Evolutionary conservation across 2,888 invertebrate genomes (phyloP), one percentile per base, ranked within the genome.

Genomic region (Lypha dubia): DNA sequence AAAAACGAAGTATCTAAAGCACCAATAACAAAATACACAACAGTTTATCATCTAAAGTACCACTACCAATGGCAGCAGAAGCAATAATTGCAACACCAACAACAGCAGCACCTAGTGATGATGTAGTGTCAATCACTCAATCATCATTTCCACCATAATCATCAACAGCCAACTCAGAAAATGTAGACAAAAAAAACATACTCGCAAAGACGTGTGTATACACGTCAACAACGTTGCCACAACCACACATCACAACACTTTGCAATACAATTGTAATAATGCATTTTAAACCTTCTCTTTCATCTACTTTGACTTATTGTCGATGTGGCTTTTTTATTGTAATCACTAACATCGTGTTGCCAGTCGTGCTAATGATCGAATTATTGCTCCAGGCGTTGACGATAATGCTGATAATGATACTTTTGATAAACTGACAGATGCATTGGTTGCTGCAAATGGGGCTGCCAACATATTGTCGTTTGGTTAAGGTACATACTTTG

Each of bases 361-460:
- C 60, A 80, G 89, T 89, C 90, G 90, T 91, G 92, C 89, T 91
- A 92, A 91, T 91, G 90, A 88, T 89, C 90, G 91, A 89, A 89
- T 90, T 90, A 89, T 88, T 86, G 88, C 87, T 87, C 88, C 88
- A 90, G 88, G 90, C 89, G 88, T 89, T 88, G 87, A 88, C 87
- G 88, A 87, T 84, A 83, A 82, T 70, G 80, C 46, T 62, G 83
- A 81, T 87, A 84, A 76, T 85, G 85, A 84, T 83, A 71, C 74
- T 79, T 79, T 79, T 70, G 68, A 24, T 76, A 71, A 81, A 84
- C 65, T 75, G 83, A 86, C 88, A 88, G 89, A 89, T 87, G 87
- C 17, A 79, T 35, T 51, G 62, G n/a, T 32, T 87, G 88, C 87
- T 87, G 84, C n/a, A n/a, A n/a, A n/a, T n/a, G n/a, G n/a, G n/a